Evolutionary conservation across 2,888 invertebrate genomes (phyloP), one percentile per base, ranked within the genome.

Genomic region (Scotopteryx bipunctaria): DNA sequence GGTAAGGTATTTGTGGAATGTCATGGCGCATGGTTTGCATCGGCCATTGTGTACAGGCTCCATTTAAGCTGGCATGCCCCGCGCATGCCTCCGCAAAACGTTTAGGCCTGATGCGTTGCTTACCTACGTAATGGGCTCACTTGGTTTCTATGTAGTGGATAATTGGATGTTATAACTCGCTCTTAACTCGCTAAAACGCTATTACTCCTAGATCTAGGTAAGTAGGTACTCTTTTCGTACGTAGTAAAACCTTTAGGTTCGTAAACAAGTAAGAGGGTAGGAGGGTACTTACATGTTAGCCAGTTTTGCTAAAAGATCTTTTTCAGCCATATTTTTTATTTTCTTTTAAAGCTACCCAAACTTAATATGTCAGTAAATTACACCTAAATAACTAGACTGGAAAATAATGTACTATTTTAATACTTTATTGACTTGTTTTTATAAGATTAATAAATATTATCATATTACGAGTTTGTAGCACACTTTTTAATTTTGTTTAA

Each of bases 231-330:
- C 4, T 19, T 5, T 1, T 2, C 1, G 19, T 19, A 19, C 19
- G 5, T 19, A 2, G 5, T 19, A 6, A 2, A 6, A 1, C n/a
- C n/a, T n/a, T n/a, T n/a, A n/a, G n/a, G n/a, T n/a, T n/a, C n/a
- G n/a, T n/a, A n/a, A n/a, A n/a, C n/a, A n/a, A n/a, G n/a, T n/a
- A n/a, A n/a, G n/a, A 5, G n/a, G 9, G 29, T 40, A 29, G n/a
- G 14, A 32, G 9, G 14, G 11, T 44, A 44, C 45, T n/a, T 27
- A 45, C 45, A 45, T 36, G 36, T 45, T 45, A 36, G 55, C 55
- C 13, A 55, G 19, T 14, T 55, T 55, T 5, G 41, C 40, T 16
- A 49, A 19, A 14, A 49, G 31, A 5, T 49, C 41, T 13, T 44
- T 49, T n/a, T 49, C 41, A 11, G 49, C 31, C 49, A 55, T 55